phyloP scores from a whole-genome alignment of 2,797 vertebrate genomes.

The Lindbergichthys nudifrons region DNA sequence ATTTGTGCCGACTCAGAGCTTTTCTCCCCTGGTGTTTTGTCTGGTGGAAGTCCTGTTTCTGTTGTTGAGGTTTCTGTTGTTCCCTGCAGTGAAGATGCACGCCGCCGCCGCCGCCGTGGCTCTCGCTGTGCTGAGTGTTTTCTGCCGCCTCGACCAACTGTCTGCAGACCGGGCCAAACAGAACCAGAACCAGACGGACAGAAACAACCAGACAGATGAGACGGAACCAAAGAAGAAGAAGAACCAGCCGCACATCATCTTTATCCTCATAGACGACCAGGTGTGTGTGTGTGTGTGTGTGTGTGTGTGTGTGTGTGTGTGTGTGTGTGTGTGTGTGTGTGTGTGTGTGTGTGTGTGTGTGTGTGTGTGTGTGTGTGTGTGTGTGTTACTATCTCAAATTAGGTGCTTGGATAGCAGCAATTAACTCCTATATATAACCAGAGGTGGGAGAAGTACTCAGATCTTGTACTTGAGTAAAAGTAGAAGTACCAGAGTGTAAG shows the following conservation, averaged over 20 bases:
- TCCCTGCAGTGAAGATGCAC: conserved; percentile 74
- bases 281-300: conserved; percentile 43
- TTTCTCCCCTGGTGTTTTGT: conserved; percentile 14
- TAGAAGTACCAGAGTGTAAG: too few relatives aligned
- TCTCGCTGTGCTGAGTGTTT: conserved; percentile 84
- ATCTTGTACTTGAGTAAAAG: too few relatives aligned
- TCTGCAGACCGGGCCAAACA: conserved; percentile 87
- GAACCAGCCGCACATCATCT: conserved; percentile 92
- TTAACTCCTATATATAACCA: too few relatives aligned
- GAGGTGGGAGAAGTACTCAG: too few relatives aligned
- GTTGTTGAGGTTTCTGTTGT: conserved; percentile 9
- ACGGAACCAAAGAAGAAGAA: conserved; percentile 40
- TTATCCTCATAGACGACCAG: conserved; percentile 96
- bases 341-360: neutral
- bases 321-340: neutral
- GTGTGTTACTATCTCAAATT: neutral
- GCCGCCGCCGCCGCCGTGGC: conserved; percentile 79
- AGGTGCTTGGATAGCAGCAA: too few relatives aligned
- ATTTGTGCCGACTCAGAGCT: conserved; percentile 41
- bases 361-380: neutral
- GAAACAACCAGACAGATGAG: conserved; percentile 51
- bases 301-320: neutral
- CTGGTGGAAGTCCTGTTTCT: neutral
- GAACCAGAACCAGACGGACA: conserved; percentile 59
- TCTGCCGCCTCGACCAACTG: conserved; percentile 86